A percentile compares a stretch with the other conserved stretches of the same genome.
phyloP scores from a whole-genome alignment of 2,888 invertebrate species.

The Agonum fuliginosum region DNA sequence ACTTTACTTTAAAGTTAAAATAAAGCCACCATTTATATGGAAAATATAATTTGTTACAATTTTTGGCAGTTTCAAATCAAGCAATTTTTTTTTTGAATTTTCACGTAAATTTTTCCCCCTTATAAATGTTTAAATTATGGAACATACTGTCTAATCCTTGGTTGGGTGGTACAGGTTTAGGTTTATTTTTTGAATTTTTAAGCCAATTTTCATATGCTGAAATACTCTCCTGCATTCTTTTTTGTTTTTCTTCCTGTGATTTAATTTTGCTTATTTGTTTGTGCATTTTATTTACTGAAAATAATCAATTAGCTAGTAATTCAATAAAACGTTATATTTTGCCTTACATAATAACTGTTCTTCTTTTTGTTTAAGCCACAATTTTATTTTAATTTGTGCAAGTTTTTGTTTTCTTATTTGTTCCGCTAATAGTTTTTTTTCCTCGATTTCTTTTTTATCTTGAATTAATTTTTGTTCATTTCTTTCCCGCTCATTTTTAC shows the following conservation, averaged over 20 bases:
- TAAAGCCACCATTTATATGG: too few species aligned
- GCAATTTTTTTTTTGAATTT: too few species aligned
- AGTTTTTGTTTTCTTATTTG: constrained; percentile 10
- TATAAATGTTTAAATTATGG: not conserved
- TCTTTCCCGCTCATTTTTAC: constrained; percentile 17
- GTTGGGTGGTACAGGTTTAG: constrained; percentile 78
- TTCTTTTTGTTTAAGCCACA: constrained; percentile 78
- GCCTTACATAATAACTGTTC: constrained; percentile 76
- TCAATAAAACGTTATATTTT: not conserved
- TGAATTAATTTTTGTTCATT: constrained; percentile 64
- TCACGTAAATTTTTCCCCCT: not conserved
- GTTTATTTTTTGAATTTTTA: constrained; percentile 77
- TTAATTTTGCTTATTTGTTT: constrained; percentile 65
- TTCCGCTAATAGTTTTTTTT: constrained; percentile 68
- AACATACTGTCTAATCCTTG: constrained; percentile 78
- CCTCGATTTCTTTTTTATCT: constrained; percentile 71
- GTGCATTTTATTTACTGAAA: constrained; percentile 68
- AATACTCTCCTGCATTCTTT: constrained; percentile 73
- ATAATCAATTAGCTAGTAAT: constrained; percentile 18
- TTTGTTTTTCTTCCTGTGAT: constrained; percentile 46
- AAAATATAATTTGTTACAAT: too few species aligned
- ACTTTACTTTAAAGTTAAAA: too few species aligned
- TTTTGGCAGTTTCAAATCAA: too few species aligned
- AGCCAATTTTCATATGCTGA: constrained; percentile 80
- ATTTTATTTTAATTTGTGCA: constrained; percentile 36